phyloP scores from a whole-genome alignment of 2,797 vertebrate genomes.

The Phataginus tricuspis region DNA sequence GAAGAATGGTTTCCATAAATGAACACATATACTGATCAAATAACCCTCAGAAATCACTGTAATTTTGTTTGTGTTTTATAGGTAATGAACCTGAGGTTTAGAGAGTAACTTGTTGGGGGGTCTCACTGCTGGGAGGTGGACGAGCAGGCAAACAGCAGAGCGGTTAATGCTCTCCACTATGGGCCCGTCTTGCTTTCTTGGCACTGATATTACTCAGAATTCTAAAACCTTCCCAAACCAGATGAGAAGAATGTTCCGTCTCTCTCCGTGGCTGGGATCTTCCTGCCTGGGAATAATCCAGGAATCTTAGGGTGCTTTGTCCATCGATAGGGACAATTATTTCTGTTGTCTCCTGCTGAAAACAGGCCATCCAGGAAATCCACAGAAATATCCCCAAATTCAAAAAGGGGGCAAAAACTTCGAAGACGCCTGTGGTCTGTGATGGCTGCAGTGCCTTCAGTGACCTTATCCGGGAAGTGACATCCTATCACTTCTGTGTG shows the following conservation, averaged over 20 bases:
- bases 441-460: neutral
- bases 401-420: neutral
- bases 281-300: neutral
- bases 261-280: neutral
- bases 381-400: neutral
- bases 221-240: neutral
- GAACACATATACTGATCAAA: fast-evolving
- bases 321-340: neutral
- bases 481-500: fast-evolving
- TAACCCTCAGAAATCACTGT: neutral
- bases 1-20: neutral
- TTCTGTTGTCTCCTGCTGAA: neutral
- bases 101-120: neutral
- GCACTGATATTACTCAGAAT: neutral
- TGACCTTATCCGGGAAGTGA: neutral
- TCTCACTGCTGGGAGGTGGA: neutral
- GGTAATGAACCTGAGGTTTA: too few relatives aligned
- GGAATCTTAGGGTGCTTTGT: neutral
- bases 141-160: neutral
- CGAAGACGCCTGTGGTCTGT: neutral
- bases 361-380: neutral
- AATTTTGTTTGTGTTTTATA: too few relatives aligned
- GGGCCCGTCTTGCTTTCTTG: neutral
- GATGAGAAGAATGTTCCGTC: neutral
- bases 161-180: fast-evolving